Conservation (phyloP, 2,113 vertebrate species). For the Origma solitaria region DNA sequence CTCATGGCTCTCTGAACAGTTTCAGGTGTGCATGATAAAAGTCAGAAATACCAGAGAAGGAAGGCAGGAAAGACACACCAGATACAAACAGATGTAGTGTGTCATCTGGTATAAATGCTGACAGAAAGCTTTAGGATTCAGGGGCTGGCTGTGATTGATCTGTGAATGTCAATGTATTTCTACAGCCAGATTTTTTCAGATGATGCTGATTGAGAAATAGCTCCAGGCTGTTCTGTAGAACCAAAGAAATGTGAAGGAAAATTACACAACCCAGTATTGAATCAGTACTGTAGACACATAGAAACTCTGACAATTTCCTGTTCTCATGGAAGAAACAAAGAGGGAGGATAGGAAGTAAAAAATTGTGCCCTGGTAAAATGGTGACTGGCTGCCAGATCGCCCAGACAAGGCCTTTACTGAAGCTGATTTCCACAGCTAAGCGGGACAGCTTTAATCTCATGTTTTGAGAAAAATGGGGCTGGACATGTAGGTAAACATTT, state of each 20-base stretch:
- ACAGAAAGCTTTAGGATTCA: background rate
- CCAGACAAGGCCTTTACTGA: background rate
- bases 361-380: background rate
- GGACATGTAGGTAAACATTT: background rate
- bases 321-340: background rate
- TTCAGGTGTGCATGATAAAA: background rate
- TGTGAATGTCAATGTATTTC: background rate
- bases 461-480: background rate
- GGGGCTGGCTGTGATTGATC: background rate
- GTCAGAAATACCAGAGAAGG: background rate
- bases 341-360: background rate
- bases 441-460: background rate
- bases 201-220: background rate
- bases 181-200: background rate
- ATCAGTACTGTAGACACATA: background rate
- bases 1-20: background rate
- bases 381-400: background rate
- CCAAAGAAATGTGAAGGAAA: conserved; percentile 21
- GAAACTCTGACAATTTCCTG: background rate
- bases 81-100: background rate
- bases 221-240: conserved; percentile 12
- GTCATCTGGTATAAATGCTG: background rate
- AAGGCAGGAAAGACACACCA: background rate
- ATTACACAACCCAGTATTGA: background rate
- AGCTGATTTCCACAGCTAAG: background rate